Evolutionary conservation across 2,888 invertebrate species (phyloP), one percentile per base, ranked within the genome.

Genomic region (Spodoptera littoralis): DNA sequence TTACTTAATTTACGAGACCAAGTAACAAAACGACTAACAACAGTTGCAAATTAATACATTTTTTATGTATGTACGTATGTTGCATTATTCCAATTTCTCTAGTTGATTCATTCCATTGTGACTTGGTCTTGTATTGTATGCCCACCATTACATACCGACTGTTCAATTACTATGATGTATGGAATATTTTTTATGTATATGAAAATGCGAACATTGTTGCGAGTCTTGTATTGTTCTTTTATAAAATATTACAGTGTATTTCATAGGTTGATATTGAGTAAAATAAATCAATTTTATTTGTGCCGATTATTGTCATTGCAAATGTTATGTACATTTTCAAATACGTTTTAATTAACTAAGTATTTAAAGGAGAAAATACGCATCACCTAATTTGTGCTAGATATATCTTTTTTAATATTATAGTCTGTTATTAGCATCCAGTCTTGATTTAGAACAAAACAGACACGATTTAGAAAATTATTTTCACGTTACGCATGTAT

Each of bases 91-190:
- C 47, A 57, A 61, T 70, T 72, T 61, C 49, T 60, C 50, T 53
- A 49, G 51, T 60, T 57, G 56, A 71, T 66, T 57, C 61, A 69
- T 13, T 11, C 30, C 63, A 51, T 67, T 48, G 48, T 30, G 50
- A 57, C 50, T 61, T 72, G 49, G 54, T 36, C 27, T 46, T 43
- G 49, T 48, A 71, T 66, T 72, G 72, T 70, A 54, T 53, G 49
- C 44, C 30, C 27, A 60, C 60, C 72, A 60, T 65, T 70, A 60
- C 66, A 52, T 70, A 60, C 66, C 60, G 66, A 66, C 46, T 71
- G 60, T 56, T 71, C 72, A 60, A 49, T 65, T 70, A 44, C 65
- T 65, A 54, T 64, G 42, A 43, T 70, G 64, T 48, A 58, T 43
- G 27, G 27, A 54, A 47, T 36, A 9, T 64, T 70, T 44, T 41